Evolutionary conservation across 1,140 invertebrate species (phyloP).

Genomic region (Maniola jurtina): DNA sequence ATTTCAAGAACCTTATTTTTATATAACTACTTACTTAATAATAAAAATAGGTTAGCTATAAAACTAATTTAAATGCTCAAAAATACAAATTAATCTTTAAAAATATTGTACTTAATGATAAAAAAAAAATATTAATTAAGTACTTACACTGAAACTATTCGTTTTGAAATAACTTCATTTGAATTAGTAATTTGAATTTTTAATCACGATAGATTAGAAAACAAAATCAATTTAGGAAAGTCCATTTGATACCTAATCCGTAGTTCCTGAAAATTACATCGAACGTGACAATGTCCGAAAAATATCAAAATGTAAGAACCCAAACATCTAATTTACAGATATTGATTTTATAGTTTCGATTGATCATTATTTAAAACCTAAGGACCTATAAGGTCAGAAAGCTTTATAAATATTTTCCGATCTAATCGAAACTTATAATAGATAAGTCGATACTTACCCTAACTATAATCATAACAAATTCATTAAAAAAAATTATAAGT

Average conservation of each 20-base stretch:
- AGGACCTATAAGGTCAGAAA: no score
- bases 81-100: slow-evolving; percentile 10
- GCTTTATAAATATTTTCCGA: no score
- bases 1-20: neutral
- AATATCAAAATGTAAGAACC: neutral
- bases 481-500: no score
- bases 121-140: neutral
- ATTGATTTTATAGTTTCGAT: no score
- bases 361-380: no score
- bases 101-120: slow-evolving; percentile 16
- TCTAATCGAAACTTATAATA: no score
- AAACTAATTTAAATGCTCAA: slow-evolving; percentile 24
- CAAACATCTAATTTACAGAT: no score
- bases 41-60: neutral
- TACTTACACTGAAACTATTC: neutral
- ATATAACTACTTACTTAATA: neutral
- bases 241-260: neutral
- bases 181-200: neutral
- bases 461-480: no score
- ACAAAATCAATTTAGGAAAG: neutral
- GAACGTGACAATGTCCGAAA: slow-evolving; percentile 27
- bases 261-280: slow-evolving; percentile 24
- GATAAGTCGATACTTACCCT: no score
- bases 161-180: neutral
- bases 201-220: neutral